phyloP scores from a whole-genome alignment of 2,113 vertebrate genomes.

The Genyomyrus donnyi region DNA sequence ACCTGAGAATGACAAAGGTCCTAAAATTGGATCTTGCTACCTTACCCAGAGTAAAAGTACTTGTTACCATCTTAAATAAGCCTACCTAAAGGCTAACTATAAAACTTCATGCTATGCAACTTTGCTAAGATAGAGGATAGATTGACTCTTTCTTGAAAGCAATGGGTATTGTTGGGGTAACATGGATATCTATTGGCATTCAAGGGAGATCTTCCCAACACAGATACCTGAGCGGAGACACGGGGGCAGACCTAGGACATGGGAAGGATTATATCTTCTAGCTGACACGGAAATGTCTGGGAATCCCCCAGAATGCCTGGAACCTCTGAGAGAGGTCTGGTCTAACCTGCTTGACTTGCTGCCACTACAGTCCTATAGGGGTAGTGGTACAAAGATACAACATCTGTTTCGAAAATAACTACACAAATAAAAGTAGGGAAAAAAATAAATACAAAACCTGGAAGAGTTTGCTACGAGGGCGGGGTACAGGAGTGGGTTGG shows the following conservation, averaged over 20 bases:
- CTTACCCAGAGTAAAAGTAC: not conserved
- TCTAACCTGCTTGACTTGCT: not conserved
- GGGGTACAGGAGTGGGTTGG: slow-evolving; percentile 53
- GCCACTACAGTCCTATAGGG: not conserved
- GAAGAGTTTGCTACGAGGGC: slow-evolving; percentile 60
- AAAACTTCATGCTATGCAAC: not conserved
- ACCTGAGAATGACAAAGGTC: slow-evolving; percentile 36
- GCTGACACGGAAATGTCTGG: not conserved
- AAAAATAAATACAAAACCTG: slow-evolving; percentile 43
- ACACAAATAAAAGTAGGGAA: not conserved
- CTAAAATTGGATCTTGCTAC: not conserved
- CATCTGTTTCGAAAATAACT: not conserved
- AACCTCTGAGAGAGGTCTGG: not conserved
- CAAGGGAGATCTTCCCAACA: not conserved
- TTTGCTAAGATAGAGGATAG: not conserved
- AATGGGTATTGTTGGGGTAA: not conserved
- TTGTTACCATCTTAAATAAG: not conserved
- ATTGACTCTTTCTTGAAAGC: not conserved
- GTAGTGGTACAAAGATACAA: not conserved
- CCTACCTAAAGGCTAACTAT: not conserved
- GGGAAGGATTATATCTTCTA: not conserved
- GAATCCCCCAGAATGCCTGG: not conserved
- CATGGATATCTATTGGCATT: not conserved
- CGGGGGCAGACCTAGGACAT: not conserved
- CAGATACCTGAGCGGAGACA: not conserved